These are phyloP conservation scores for Hirtodrosophila cameraria DNA, from an alignment of 2,888 invertebrate species.

Conservation along the genomic window DNA sequence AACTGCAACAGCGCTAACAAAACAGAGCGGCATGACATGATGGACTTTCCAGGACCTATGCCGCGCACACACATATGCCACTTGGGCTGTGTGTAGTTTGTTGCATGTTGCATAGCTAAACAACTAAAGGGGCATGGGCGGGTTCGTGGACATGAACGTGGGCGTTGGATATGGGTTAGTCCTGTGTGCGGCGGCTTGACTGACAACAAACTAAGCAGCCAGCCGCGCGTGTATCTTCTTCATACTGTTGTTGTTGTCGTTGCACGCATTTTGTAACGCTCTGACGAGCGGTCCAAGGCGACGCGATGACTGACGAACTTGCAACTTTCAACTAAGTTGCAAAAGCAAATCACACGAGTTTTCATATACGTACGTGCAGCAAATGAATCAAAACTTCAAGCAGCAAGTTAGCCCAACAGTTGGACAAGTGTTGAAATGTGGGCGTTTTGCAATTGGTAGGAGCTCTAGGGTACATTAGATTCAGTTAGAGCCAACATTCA, in stretches of 20 bases:
- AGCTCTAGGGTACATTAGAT: constrained; percentile 5
- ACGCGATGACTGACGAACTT: constrained; percentile 31
- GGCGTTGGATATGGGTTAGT: constrained; percentile 3
- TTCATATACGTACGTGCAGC: constrained; percentile 53
- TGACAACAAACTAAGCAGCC: constrained; percentile 32
- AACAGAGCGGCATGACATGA: constrained; percentile 44
- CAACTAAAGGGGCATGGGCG: constrained; percentile 18
- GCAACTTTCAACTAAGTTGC: constrained; percentile 45
- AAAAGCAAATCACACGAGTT: constrained; percentile 53
- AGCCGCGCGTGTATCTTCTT: no score
- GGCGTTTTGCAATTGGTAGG: constrained; percentile 9
- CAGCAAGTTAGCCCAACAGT: constrained; percentile 28
- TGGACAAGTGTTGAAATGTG: constrained; percentile 48
- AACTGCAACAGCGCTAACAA: constrained; percentile 15
- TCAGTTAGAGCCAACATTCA: constrained; percentile 13
- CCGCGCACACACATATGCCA: constrained; percentile 38
- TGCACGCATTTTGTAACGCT: constrained; percentile 46
- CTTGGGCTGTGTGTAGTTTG: constrained; percentile 46
- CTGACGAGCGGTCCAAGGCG: constrained; percentile 28
- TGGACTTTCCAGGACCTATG: constrained; percentile 18
- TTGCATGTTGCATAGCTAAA: constrained; percentile 57
- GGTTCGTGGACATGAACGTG: constrained; percentile 7
- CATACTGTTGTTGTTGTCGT: constrained; percentile 26
- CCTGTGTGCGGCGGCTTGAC: constrained; percentile 27
- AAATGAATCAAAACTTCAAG: constrained; percentile 64